Percentiles rank a stretch among this genome's conserved stretches.
phyloP scores from a whole-genome alignment of 1,140 invertebrate genomes.

The Ridgeia piscesae region DNA sequence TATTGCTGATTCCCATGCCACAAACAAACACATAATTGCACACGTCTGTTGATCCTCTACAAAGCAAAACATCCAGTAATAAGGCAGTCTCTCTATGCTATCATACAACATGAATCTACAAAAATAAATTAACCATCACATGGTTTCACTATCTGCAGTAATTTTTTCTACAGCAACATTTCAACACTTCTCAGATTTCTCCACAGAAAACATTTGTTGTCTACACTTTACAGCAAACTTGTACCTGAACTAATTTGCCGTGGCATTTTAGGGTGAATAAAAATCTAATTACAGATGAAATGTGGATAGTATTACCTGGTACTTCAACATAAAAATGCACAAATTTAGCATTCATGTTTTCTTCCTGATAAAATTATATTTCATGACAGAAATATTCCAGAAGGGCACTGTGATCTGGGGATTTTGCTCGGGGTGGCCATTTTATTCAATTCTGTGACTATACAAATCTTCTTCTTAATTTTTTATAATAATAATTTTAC shows the following conservation, averaged over 20 bases:
- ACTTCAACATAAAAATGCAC: neutral
- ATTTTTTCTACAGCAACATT: neutral
- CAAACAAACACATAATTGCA: neutral
- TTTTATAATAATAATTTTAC: too few relatives aligned
- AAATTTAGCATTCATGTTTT: neutral
- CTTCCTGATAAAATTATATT: too few relatives aligned
- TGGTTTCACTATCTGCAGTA: neutral
- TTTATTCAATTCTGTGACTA: too few relatives aligned
- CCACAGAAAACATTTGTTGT: neutral
- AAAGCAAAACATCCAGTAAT: neutral
- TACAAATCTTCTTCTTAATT: too few relatives aligned
- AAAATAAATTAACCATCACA: neutral
- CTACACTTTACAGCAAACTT: neutral
- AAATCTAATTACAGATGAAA: neutral
- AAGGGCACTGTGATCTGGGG: neutral
- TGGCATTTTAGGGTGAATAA: neutral
- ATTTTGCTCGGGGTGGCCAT: too few relatives aligned
- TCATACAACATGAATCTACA: neutral
- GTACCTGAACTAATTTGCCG: neutral
- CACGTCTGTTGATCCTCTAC: neutral
- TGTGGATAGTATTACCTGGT: neutral
- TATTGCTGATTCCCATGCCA: neutral
- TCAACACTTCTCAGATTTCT: neutral
- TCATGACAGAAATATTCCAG: too few relatives aligned
- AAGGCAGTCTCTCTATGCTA: neutral